These are phyloP conservation scores for Anabas testudineus DNA, from an alignment of 2,797 vertebrate species.

Conservation along the genomic window DNA sequence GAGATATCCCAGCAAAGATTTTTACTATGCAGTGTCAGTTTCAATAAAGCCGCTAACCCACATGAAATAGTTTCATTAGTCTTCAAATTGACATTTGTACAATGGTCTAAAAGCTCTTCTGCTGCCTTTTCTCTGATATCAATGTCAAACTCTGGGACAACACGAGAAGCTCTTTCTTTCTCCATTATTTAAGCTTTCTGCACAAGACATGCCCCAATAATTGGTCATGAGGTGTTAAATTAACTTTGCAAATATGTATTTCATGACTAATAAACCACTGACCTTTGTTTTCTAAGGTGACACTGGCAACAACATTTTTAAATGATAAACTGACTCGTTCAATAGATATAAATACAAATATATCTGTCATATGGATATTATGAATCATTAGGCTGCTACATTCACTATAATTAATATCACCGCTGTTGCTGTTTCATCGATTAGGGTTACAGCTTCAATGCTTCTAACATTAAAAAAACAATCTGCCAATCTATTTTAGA, in stretches of 20 bases:
- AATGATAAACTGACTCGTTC: neutral
- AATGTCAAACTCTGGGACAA: neutral
- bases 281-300: neutral
- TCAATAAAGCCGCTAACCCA: neutral
- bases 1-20: neutral
- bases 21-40: neutral
- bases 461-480: neutral
- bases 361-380: neutral
- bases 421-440: neutral
- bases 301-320: neutral
- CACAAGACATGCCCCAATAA: neutral
- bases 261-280: conserved; percentile 1
- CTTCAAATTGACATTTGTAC: too few relatives aligned
- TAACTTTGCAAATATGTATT: conserved; percentile 3
- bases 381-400: neutral
- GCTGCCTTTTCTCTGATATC: too few relatives aligned
- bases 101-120: neutral
- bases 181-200: neutral
- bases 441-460: neutral
- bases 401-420: neutral
- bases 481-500: neutral
- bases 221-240: neutral
- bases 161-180: neutral
- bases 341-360: neutral
- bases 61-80: neutral